phyloP scores from a whole-genome alignment of 2,113 vertebrate genomes.

The Tretioscincus oriximinensis region DNA sequence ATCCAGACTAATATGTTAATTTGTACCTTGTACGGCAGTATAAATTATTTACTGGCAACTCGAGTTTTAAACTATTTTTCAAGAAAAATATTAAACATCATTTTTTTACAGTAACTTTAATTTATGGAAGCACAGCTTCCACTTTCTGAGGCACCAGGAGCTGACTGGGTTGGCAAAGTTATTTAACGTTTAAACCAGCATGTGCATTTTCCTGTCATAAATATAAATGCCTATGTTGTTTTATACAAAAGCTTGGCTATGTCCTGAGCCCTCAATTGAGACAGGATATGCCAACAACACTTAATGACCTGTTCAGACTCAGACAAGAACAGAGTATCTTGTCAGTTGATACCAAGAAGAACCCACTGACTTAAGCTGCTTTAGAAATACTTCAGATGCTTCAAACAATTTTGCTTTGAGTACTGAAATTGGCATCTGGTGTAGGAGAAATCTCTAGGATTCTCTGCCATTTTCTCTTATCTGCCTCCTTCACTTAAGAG shows the following conservation, averaged over 20 bases:
- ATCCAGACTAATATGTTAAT: background rate
- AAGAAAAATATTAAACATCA: background rate
- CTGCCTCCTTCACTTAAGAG: background rate
- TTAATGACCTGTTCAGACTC: background rate
- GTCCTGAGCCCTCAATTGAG: constrained; percentile 13
- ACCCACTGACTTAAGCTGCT: background rate
- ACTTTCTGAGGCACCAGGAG: background rate
- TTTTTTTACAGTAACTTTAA: constrained; percentile 7
- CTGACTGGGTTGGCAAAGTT: background rate
- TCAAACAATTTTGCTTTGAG: background rate
- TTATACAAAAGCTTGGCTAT: background rate
- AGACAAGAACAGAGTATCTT: background rate
- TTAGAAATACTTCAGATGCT: background rate
- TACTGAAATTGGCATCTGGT: background rate
- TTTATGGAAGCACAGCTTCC: background rate
- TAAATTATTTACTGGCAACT: background rate
- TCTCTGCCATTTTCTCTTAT: too few relatives aligned
- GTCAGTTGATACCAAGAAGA: background rate
- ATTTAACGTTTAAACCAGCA: background rate
- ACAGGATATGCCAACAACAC: background rate
- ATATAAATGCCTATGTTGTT: background rate
- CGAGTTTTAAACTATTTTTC: background rate
- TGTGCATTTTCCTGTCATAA: background rate
- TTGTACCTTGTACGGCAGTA: constrained; percentile 4
- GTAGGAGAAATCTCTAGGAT: background rate